These are phyloP conservation scores for Anoplophora glabripennis DNA, from an alignment of 1,140 invertebrate genomes.

Conservation along the genomic window DNA sequence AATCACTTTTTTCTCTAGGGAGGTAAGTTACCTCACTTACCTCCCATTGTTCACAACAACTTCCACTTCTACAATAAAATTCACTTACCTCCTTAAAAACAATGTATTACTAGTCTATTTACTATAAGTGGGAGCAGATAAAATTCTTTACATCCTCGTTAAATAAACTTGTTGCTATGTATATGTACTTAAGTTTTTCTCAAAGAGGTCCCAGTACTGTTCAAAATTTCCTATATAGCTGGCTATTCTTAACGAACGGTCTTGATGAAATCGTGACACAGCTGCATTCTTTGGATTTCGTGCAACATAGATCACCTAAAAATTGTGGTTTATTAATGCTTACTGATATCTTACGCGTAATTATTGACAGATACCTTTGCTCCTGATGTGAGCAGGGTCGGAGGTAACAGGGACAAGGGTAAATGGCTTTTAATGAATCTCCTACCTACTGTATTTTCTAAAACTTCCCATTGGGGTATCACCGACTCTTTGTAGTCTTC, in stretches of 20 bases:
- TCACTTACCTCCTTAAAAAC: too few relatives aligned
- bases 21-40: too few relatives aligned
- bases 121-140: too few relatives aligned
- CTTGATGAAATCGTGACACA: constrained; percentile 80
- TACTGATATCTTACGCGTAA: too few relatives aligned
- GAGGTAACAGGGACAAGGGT: constrained; percentile 67
- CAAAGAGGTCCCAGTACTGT: constrained; percentile 74
- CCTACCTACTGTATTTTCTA: constrained; percentile 50
- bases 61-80: too few relatives aligned
- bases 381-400: constrained; percentile 59
- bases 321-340: too few relatives aligned
- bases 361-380: constrained; percentile 54
- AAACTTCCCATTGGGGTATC: constrained; percentile 46
- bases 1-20: too few relatives aligned
- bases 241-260: constrained; percentile 67
- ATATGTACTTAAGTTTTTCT: constrained; percentile 66
- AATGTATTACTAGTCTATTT: too few relatives aligned
- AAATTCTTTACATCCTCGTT: too few relatives aligned
- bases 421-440: constrained; percentile 72
- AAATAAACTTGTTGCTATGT: too few relatives aligned
- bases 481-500: too few relatives aligned
- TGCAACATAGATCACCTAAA: constrained; percentile 69
- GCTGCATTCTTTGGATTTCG: constrained; percentile 84
- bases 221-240: constrained; percentile 71
- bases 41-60: too few relatives aligned